These are phyloP conservation scores for Crambe crambe DNA, from an alignment of 37 sponge, comb jelly and placozoan species.

Conservation along the genomic window DNA sequence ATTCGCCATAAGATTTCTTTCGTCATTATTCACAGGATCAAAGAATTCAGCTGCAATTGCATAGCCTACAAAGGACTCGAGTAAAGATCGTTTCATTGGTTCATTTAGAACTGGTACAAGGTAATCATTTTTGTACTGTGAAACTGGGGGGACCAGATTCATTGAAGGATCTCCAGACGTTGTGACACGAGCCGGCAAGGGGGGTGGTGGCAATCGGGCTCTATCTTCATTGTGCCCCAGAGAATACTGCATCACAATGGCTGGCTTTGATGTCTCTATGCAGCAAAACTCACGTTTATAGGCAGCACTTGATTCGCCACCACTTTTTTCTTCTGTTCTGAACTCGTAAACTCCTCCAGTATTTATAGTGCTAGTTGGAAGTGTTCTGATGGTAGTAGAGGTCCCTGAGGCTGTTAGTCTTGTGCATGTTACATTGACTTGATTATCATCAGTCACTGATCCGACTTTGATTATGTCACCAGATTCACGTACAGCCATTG, in stretches of 20 bases:
- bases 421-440: slow-evolving; percentile 32
- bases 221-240: slow-evolving; percentile 45
- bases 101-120: slow-evolving; percentile 1
- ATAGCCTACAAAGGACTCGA: slow-evolving; percentile 1
- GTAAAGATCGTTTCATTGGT: neutral
- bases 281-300: slow-evolving; percentile 46
- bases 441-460: slow-evolving; percentile 11
- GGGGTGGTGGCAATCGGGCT: neutral
- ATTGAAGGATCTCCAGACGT: slow-evolving; percentile 55
- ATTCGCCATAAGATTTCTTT: neutral
- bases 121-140: slow-evolving; percentile 42
- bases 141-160: slow-evolving; percentile 29
- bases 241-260: slow-evolving; percentile 42
- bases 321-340: neutral
- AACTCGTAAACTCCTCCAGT: neutral
- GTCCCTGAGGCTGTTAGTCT: too few relatives aligned
- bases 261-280: slow-evolving; percentile 37
- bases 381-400: too few relatives aligned
- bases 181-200: neutral
- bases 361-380: neutral
- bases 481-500: slow-evolving; percentile 11
- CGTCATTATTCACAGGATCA: neutral
- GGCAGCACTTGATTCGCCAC: neutral
- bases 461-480: slow-evolving; percentile 37
- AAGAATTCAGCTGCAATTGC: slow-evolving; percentile 30